Evolutionary conservation across 2,888 invertebrate species (phyloP), one percentile per base, ranked within the genome.

Genomic region (Teleiodes luculella): DNA sequence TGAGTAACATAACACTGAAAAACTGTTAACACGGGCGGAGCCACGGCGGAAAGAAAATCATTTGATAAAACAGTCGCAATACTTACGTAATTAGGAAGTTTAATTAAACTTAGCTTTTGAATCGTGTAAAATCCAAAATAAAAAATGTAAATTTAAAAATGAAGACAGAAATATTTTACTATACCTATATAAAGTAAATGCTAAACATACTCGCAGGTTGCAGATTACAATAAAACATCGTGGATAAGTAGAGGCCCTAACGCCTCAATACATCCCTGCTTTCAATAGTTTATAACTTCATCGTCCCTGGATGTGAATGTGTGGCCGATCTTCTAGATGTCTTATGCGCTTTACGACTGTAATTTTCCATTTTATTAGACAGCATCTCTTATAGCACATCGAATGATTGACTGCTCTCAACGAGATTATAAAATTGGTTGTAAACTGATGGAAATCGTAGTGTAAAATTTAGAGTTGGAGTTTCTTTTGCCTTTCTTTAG

Each of bases 211-310:
- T n/a, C n/a, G n/a, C n/a, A n/a, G n/a, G n/a, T n/a, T n/a, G n/a
- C n/a, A n/a, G n/a, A n/a, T n/a, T n/a, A n/a, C n/a, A n/a, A n/a
- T n/a, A n/a, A n/a, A n/a, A n/a, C n/a, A 31, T 31, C 31, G 11
- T 7, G 31, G 31, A n/a, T n/a, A 35, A 3, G 14, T 37, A 8
- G 18, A 8, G 16, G 10, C 43, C 11, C 20, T 1, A 8, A 5
- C 20, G 18, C 28, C 31, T 18, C 1, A 16, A 20, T 46, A 14
- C 46, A 31, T 46, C 7, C 16, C 46, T 46, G 46, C 16, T 5
- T 75, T 70, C 76, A 74, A 78, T 85, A 78, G 77, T 85, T 88
- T 86, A 88, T 84, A 76, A 73, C 83, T 87, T 86, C 74, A 86
- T 86, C 78, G 77, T 69, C 71, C 18, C 76, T 72, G 75, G 70